Evolutionary conservation across 2,113 vertebrate species (phyloP).

Genomic region (Nothobranchius furzeri): DNA sequence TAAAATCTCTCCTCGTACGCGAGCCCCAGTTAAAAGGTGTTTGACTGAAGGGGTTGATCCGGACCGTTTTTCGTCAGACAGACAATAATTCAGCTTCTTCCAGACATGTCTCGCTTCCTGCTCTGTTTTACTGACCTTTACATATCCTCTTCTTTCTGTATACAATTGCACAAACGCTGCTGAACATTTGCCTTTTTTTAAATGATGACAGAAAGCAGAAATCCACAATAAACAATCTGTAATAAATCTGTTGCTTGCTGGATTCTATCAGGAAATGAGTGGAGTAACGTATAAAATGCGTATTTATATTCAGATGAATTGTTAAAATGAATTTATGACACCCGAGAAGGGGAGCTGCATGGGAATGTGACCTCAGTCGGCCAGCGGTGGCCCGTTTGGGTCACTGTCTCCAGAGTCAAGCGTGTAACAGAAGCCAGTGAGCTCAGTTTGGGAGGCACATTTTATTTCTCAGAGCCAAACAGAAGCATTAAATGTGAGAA

Average conservation of each 20-base stretch:
- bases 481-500: slow-evolving; percentile 25
- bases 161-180: slow-evolving; percentile 53
- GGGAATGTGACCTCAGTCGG: slow-evolving; percentile 57
- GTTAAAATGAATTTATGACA: slow-evolving; percentile 19
- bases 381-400: slow-evolving; percentile 38
- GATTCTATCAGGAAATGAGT: slow-evolving; percentile 1
- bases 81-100: slow-evolving; percentile 45
- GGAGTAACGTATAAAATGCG: background rate
- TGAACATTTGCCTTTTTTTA: slow-evolving; percentile 31
- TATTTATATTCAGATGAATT: slow-evolving; percentile 12
- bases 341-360: slow-evolving; percentile 27
- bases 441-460: slow-evolving; percentile 26
- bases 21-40: slow-evolving; percentile 65
- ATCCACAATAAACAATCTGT: slow-evolving; percentile 1
- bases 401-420: slow-evolving; percentile 67
- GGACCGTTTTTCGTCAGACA: slow-evolving; percentile 58
- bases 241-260: slow-evolving; percentile 17
- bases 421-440: slow-evolving; percentile 33
- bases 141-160: slow-evolving; percentile 18
- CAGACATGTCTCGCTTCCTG: slow-evolving; percentile 34
- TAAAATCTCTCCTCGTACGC: slow-evolving; percentile 65
- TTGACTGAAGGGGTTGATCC: slow-evolving; percentile 64
- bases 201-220: slow-evolving; percentile 22
- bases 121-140: slow-evolving; percentile 30
- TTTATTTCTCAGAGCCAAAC: slow-evolving; percentile 44